Conservation (phyloP, 2,113 vertebrate species). For the Burhinus oedicnemus region DNA sequence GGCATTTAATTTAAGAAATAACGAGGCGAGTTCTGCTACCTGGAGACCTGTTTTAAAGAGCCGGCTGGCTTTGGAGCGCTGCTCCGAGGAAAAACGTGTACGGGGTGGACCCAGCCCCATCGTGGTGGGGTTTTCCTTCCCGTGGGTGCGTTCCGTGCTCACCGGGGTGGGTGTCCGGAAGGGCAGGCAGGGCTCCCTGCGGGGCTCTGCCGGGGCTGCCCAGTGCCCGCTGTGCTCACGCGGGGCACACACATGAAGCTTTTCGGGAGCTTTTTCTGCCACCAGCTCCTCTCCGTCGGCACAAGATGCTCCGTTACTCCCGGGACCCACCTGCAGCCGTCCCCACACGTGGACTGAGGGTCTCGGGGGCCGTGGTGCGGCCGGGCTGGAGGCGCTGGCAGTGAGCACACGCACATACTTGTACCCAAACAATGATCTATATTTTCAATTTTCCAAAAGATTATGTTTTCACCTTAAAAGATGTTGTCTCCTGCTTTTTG, state of each 20-base stretch:
- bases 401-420: accelerated
- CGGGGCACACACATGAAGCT: accelerated
- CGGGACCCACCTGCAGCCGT: accelerated
- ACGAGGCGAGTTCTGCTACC: background rate
- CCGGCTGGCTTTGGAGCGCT: background rate
- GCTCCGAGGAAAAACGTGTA: background rate
- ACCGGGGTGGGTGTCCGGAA: background rate
- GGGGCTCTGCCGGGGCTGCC: background rate
- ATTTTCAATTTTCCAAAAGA: conserved; percentile 72
- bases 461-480: conserved; percentile 57
- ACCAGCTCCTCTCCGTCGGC: background rate
- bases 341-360: accelerated
- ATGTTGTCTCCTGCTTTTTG: conserved; percentile 69
- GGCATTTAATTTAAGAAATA: background rate
- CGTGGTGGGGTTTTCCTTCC: background rate
- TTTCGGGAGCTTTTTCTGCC: background rate
- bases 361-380: accelerated
- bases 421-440: conserved; percentile 26
- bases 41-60: background rate
- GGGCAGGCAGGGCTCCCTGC: background rate
- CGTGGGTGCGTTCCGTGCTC: accelerated
- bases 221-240: accelerated
- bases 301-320: background rate
- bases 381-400: background rate
- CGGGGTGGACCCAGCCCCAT: accelerated